Percentiles rank a stretch among this genome's conserved stretches.
Evolutionary conservation across 2,797 vertebrate species (phyloP).

Genomic region (Chromobotia macracanthus): DNA sequence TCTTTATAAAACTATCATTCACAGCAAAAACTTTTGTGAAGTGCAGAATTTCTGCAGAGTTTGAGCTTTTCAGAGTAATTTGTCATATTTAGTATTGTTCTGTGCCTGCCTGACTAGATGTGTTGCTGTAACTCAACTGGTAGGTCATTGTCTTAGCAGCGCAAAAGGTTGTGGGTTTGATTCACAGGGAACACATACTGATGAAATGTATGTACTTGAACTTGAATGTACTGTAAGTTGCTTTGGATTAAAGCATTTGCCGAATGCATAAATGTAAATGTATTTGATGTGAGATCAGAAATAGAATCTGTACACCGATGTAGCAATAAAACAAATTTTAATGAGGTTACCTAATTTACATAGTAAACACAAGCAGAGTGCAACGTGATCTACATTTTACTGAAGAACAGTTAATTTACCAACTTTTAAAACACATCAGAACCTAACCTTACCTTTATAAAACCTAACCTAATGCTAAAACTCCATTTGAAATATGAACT

Average conservation of each 20-base stretch:
- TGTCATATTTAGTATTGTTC: background rate
- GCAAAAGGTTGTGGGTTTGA: no score
- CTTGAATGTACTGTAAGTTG: no score
- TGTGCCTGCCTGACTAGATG: constrained; percentile 1
- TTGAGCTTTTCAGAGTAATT: background rate
- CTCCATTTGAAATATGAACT: no score
- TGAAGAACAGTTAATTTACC: constrained; percentile 32
- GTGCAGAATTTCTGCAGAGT: background rate
- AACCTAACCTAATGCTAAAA: background rate
- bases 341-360: constrained; percentile 30
- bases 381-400: constrained; percentile 27
- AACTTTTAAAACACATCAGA: background rate
- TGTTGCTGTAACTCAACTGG: no score
- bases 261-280: no score
- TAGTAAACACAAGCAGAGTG: background rate
- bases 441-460: no score
- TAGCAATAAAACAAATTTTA: constrained; percentile 5
- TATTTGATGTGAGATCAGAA: constrained; percentile 16
- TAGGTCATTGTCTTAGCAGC: no score
- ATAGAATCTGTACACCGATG: constrained; percentile 3
- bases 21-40: background rate
- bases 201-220: no score
- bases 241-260: no score
- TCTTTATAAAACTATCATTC: no score
- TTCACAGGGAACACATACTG: no score